Evolutionary conservation across 2,888 invertebrate genomes (phyloP).

Genomic region (Drosophila picticornis): DNA sequence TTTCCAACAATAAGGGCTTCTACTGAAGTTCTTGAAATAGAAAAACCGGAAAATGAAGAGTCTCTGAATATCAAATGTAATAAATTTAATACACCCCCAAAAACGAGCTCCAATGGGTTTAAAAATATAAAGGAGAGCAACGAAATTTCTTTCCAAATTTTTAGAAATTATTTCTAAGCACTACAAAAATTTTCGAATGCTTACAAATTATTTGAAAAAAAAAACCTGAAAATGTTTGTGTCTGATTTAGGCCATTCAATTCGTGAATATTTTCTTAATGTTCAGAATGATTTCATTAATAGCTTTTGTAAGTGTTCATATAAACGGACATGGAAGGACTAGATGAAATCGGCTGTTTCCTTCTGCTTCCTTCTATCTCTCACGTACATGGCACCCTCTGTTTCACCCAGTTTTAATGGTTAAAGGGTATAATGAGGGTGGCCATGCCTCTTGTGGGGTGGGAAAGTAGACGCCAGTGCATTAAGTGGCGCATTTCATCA

Average conservation of each 20-base stretch:
- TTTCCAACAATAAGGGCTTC: background rate
- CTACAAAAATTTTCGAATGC: background rate
- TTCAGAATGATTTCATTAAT: background rate
- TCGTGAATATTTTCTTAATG: background rate
- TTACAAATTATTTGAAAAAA: too few species aligned
- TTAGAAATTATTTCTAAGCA: too few species aligned
- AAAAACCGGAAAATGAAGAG: background rate
- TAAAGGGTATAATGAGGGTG: slow-evolving; percentile 17
- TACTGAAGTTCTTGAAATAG: background rate
- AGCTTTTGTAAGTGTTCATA: background rate
- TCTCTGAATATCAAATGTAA: background rate
- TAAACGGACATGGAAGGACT: background rate
- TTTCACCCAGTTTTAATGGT: background rate
- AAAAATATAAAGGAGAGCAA: background rate
- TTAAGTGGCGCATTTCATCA: slow-evolving; percentile 76
- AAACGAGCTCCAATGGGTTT: background rate
- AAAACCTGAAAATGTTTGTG: background rate
- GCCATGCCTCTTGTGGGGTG: slow-evolving; percentile 47
- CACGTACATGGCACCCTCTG: background rate
- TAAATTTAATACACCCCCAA: background rate
- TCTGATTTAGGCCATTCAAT: background rate
- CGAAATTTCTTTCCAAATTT: background rate
- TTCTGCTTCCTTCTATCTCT: background rate
- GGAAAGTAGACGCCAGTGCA: slow-evolving; percentile 66
- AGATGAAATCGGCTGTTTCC: background rate